These are phyloP conservation scores for Laticauda laticaudata DNA, from an alignment of 2,113 vertebrate genomes.

Conservation along the genomic window DNA sequence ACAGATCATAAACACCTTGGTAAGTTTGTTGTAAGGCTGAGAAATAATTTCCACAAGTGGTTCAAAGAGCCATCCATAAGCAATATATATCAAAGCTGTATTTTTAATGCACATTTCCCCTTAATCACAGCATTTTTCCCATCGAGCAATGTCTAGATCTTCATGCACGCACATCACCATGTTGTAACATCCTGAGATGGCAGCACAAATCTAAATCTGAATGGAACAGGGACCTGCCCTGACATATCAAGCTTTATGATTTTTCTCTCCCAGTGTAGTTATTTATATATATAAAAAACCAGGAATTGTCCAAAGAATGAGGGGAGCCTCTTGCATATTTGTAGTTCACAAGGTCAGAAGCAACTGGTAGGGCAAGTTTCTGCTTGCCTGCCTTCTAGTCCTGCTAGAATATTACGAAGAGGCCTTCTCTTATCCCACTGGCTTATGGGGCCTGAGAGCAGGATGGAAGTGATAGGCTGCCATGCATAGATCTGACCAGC, in stretches of 20 bases:
- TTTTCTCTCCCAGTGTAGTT: neutral
- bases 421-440: conserved; percentile 28
- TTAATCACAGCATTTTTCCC: neutral
- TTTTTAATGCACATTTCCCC: neutral
- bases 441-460: neutral
- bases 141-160: neutral
- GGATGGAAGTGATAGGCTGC: neutral
- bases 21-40: conserved; percentile 22
- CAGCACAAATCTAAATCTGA: conserved; percentile 40
- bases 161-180: conserved; percentile 3
- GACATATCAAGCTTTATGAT: conserved; percentile 35
- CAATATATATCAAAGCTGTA: conserved; percentile 8
- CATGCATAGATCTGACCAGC: conserved; percentile 1
- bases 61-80: conserved; percentile 45
- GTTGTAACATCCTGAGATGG: conserved; percentile 14
- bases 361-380: neutral
- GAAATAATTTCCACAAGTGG: conserved; percentile 10
- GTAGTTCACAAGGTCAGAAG: neutral
- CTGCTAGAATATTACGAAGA: neutral
- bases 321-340: too few species aligned
- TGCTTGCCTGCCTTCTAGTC: conserved; percentile 41
- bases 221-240: conserved; percentile 73
- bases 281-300: too few species aligned
- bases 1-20: conserved; percentile 35
- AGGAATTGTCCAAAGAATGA: conserved; percentile 23